These are phyloP conservation scores for Sebastes nivosus DNA, from an alignment of 2,797 vertebrate genomes.

Conservation along the genomic window DNA sequence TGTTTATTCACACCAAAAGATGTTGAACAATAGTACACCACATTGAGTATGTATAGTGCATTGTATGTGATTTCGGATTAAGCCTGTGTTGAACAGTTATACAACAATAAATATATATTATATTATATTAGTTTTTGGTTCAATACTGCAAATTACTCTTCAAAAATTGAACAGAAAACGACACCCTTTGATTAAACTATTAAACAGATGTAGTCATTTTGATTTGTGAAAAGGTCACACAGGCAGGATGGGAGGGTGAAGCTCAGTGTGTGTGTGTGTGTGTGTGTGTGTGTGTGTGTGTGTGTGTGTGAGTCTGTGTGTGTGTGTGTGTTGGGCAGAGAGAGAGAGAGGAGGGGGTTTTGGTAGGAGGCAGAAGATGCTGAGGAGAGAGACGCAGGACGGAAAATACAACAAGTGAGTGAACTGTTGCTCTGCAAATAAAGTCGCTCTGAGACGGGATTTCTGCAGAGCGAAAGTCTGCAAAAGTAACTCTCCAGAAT, in stretches of 20 bases:
- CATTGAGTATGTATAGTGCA: too few relatives aligned
- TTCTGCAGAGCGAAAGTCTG: slow-evolving; percentile 29
- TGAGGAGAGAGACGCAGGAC: slow-evolving; percentile 62
- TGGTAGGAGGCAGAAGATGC: slow-evolving; percentile 60
- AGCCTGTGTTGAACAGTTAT: too few relatives aligned
- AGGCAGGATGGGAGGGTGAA: slow-evolving; percentile 30
- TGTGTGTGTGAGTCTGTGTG: not conserved
- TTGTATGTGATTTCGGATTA: too few relatives aligned
- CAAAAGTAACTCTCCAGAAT: slow-evolving; percentile 27
- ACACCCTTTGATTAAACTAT: slow-evolving; percentile 53
- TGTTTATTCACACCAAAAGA: too few relatives aligned
- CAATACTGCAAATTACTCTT: slow-evolving; percentile 7
- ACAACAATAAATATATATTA: too few relatives aligned
- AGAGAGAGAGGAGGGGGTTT: slow-evolving; percentile 40
- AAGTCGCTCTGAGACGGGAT: slow-evolving; percentile 51
- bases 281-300: too few relatives aligned
- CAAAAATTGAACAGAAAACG: slow-evolving; percentile 1
- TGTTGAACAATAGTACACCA: too few relatives aligned
- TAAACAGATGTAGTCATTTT: slow-evolving; percentile 57
- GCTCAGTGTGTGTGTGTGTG: not conserved
- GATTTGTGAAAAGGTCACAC: slow-evolving; percentile 74
- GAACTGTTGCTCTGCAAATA: slow-evolving; percentile 81
- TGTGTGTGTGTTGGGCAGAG: slow-evolving; percentile 13
- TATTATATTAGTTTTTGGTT: not conserved
- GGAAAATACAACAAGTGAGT: slow-evolving; percentile 83